phyloP scores from a whole-genome alignment of 2,888 invertebrate genomes.

The Osedax frankpressi region DNA sequence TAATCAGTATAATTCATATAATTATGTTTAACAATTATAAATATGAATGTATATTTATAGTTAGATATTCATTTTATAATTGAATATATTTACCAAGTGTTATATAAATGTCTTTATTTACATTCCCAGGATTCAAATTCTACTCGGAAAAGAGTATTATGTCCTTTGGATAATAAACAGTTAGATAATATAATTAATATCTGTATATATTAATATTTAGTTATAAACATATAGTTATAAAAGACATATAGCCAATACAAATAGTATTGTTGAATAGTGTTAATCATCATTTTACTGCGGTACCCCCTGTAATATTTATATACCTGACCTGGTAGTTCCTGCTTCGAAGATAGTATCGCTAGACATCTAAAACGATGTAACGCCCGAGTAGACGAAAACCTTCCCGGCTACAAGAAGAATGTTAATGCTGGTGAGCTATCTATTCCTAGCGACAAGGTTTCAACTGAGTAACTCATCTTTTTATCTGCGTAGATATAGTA shows the following conservation, averaged over 20 bases:
- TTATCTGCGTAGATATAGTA: not conserved
- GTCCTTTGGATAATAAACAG: not conserved
- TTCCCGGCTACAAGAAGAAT: not conserved
- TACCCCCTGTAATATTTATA: too few relatives aligned
- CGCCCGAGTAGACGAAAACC: slow-evolving; percentile 27
- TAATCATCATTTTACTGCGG: too few relatives aligned
- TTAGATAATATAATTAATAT: not conserved
- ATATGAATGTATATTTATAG: too few relatives aligned
- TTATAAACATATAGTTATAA: too few relatives aligned
- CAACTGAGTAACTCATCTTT: not conserved
- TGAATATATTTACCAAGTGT: too few relatives aligned
- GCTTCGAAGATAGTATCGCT: slow-evolving; percentile 41
- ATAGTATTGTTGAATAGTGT: too few relatives aligned
- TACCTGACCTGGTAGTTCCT: slow-evolving; percentile 46
- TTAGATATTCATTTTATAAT: too few relatives aligned
- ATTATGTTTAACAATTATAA: too few relatives aligned
- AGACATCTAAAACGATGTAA: slow-evolving; percentile 47
- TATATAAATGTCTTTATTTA: too few relatives aligned
- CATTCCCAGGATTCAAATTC: too few relatives aligned
- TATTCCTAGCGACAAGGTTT: not conserved
- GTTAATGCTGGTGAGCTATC: not conserved
- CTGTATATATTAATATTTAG: not conserved
- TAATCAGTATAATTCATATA: too few relatives aligned
- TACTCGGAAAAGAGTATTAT: not conserved
- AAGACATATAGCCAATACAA: too few relatives aligned